Base-by-base conservation (phyloP, 2,797 vertebrate genomes). In the Pangasius krempfi region DNA sequence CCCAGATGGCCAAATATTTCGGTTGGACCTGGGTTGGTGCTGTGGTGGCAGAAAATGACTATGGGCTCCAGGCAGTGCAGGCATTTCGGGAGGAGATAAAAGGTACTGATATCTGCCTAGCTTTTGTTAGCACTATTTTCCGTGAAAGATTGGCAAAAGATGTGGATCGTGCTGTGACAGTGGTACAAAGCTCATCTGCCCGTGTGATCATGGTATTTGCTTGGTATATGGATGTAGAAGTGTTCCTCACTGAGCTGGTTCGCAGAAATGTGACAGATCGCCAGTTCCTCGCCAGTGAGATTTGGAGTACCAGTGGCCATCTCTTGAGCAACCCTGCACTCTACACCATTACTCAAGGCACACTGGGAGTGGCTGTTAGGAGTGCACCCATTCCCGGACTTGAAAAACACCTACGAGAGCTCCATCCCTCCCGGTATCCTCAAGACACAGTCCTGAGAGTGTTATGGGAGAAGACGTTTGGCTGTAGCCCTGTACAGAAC, bases 251-350 rank as follows among this genome's bases (percentile, higher is more conserved):
- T 54, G 94, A 96, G 86, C 92, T 97, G 0, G 87, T 58, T 22
- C 88, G 91, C 2, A 90, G 92, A 54, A 96, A 96, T 82, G 95
- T 97, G 52, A 96, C 94, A 4, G 91, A 84, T 13, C 93, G 94
- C 44, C 94, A 95, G 88, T 96, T 96, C 88, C 88, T 97, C 44
- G 96, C 95, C 90, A 96, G 96, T 76, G 96, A 96, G 80, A 94
- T 94, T 37, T 96, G 96, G 95, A 96, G 96, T 91, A 96, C 95
- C 20, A 96, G 94, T 37, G 47, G 56, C 0, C 85, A 91, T 73
- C 93, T 96, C 37, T 89, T 96, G 47, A 85, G 89, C 75, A 88
- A 95, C 60, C 83, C 88, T 0, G 80, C 88, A 73, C 90, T 95
- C 22, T 89, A 83, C 37, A 90, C 87, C 86, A 94, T 96, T 6